phyloP scores from a whole-genome alignment of 2,113 vertebrate genomes.

The Mandrillus leucophaeus region DNA sequence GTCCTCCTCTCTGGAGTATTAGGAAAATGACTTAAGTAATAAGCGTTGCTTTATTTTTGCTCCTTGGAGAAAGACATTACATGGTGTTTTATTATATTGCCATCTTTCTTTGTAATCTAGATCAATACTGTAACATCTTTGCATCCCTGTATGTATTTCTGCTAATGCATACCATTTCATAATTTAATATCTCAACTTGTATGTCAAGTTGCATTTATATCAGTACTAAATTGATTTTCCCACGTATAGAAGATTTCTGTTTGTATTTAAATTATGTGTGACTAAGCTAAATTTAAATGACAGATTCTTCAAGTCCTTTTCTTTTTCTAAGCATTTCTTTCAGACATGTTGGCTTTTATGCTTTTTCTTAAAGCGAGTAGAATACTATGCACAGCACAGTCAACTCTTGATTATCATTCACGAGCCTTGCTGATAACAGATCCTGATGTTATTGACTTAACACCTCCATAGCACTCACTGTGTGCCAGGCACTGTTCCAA shows the following conservation, averaged over 20 bases:
- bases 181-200: slow-evolving; percentile 65
- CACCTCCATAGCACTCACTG: neutral
- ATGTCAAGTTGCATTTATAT: slow-evolving; percentile 44
- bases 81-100: neutral
- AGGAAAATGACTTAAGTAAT: neutral
- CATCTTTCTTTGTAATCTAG: slow-evolving; percentile 55
- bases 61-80: slow-evolving; percentile 71
- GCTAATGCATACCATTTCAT: slow-evolving; percentile 74
- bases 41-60: slow-evolving; percentile 10
- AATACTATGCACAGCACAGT: slow-evolving; percentile 4
- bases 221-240: slow-evolving; percentile 49
- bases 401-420: slow-evolving; percentile 72
- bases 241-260: slow-evolving; percentile 17
- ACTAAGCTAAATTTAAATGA: slow-evolving; percentile 9
- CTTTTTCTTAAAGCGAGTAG: slow-evolving; percentile 66
- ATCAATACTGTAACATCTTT: slow-evolving; percentile 60
- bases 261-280: slow-evolving; percentile 37
- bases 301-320: slow-evolving; percentile 51
- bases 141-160: slow-evolving; percentile 57
- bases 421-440: neutral
- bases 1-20: slow-evolving; percentile 64
- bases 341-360: slow-evolving; percentile 57
- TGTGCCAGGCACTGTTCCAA: neutral
- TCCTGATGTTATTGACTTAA: neutral
- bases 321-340: slow-evolving; percentile 60